phyloP scores from a whole-genome alignment of 2,888 invertebrate genomes.

The Drosophila kuntzei region DNA sequence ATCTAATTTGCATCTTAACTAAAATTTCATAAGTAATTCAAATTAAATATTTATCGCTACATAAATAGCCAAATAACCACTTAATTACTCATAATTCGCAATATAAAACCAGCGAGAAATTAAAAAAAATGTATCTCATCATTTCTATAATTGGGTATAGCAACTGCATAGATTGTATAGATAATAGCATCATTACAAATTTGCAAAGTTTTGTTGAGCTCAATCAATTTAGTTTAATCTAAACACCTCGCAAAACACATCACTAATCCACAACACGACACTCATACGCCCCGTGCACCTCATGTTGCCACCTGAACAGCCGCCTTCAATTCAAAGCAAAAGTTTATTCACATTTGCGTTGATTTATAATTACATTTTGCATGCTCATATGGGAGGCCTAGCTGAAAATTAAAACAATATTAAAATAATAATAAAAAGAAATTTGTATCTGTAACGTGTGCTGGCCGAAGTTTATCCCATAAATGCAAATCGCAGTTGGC shows the following conservation, averaged over 20 bases:
- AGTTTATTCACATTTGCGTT: constrained; percentile 75
- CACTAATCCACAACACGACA: constrained; percentile 40
- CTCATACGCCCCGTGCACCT: constrained; percentile 63
- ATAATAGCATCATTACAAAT: constrained; percentile 27
- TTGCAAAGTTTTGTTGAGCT: constrained; percentile 39
- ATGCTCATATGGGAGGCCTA: constrained; percentile 26
- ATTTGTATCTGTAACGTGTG: constrained; percentile 29
- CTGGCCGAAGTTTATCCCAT: constrained; percentile 33
- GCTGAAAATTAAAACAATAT: constrained; percentile 16
- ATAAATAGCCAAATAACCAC: constrained; percentile 23
- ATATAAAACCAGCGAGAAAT: constrained; percentile 2
- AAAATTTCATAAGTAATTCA: background rate
- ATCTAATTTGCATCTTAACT: too few relatives aligned
- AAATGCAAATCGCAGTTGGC: constrained; percentile 43
- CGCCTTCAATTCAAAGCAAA: constrained; percentile 57
- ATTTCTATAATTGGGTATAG: constrained; percentile 34
- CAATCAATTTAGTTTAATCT: constrained; percentile 67
- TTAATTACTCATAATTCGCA: constrained; percentile 37
- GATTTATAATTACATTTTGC: constrained; percentile 63
- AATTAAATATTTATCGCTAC: constrained; percentile 36
- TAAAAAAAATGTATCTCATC: constrained; percentile 31
- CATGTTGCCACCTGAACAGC: constrained; percentile 21
- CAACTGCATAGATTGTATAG: constrained; percentile 20
- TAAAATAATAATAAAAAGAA: constrained; percentile 6
- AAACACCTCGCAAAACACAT: constrained; percentile 47